phyloP scores from a whole-genome alignment of 2,797 vertebrate genomes.

The Hemitrygon akajei region DNA sequence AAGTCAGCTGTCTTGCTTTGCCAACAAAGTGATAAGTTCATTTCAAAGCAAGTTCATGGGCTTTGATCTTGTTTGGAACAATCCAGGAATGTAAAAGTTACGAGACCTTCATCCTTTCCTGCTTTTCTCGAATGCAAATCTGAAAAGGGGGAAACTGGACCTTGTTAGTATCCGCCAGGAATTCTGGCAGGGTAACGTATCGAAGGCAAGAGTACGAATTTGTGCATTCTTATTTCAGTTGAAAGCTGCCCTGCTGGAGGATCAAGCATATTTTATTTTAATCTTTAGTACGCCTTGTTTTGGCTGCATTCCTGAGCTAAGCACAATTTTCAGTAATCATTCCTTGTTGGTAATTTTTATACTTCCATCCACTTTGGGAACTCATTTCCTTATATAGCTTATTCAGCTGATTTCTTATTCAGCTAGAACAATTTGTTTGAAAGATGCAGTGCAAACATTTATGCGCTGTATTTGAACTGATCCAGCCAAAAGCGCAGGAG shows the following conservation, averaged over 20 bases:
- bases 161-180: background rate
- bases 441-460: constrained; percentile 3
- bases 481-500: background rate
- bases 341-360: constrained; percentile 9
- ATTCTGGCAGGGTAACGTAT: background rate
- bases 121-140: background rate
- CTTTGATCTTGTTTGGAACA: background rate
- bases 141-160: background rate
- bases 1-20: background rate
- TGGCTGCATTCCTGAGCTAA: background rate
- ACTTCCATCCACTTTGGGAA: background rate
- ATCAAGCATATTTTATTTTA: constrained; percentile 18
- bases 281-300: background rate
- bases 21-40: background rate
- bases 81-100: background rate
- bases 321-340: constrained; percentile 3
- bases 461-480: constrained; percentile 16
- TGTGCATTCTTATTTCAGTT: background rate
- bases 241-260: background rate
- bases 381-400: constrained; percentile 30
- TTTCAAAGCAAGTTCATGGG: background rate
- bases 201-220: background rate
- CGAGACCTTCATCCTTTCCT: background rate
- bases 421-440: background rate
- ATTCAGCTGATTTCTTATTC: background rate